Evolutionary conservation across 2,797 vertebrate species (phyloP).

Genomic region (Alcedo quadribrachys): DNA sequence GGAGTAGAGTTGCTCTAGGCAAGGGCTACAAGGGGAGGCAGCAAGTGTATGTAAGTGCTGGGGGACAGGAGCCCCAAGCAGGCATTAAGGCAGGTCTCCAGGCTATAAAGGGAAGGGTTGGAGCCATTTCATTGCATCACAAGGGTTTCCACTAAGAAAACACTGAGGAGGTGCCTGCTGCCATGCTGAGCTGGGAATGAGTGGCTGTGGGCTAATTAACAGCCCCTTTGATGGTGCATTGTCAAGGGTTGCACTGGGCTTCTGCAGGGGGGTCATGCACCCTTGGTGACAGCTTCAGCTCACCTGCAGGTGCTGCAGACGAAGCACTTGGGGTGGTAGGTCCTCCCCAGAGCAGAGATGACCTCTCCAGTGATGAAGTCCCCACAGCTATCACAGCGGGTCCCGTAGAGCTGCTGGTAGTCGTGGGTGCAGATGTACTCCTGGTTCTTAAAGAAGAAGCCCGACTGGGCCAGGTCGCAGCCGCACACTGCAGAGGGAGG

Average conservation of each 20-base stretch:
- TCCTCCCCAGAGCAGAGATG: slow-evolving; percentile 94
- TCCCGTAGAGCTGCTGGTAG: slow-evolving; percentile 97
- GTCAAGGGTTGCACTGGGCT: neutral
- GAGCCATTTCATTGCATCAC: neutral
- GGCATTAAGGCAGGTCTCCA: neutral
- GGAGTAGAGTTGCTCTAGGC: neutral
- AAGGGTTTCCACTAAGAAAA: neutral
- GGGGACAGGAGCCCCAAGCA: neutral
- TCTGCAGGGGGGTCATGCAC: fast-evolving
- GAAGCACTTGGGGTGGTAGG: slow-evolving; percentile 98
- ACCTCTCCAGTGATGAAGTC: slow-evolving; percentile 98
- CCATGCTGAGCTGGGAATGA: fast-evolving
- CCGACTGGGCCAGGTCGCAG: slow-evolving; percentile 93
- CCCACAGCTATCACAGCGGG: slow-evolving; percentile 93
- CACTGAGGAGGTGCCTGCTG: neutral
- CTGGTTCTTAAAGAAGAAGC: slow-evolving; percentile 98
- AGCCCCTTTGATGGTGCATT: neutral
- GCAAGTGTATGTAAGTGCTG: fast-evolving
- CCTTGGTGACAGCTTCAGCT: neutral
- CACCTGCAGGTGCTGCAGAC: slow-evolving; percentile 98
- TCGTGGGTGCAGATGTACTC: slow-evolving; percentile 97
- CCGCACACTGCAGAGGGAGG: slow-evolving; percentile 86
- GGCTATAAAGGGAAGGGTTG: neutral
- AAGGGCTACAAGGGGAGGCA: neutral
- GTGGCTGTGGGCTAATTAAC: fast-evolving